phyloP scores from a whole-genome alignment of 2,888 invertebrate genomes.

The Penaeus monodon region DNA sequence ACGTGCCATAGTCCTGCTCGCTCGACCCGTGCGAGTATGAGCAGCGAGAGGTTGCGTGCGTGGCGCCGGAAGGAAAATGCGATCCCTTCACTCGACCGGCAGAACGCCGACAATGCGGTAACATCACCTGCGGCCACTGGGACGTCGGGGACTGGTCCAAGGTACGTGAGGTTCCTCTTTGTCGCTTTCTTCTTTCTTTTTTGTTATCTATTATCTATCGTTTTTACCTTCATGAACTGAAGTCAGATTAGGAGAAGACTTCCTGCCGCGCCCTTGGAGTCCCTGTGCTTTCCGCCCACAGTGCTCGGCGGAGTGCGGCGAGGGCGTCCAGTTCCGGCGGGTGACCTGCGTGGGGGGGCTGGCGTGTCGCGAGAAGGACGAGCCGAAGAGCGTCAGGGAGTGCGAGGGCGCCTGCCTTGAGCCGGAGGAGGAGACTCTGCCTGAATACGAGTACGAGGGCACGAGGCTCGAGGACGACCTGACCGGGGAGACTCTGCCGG shows the following conservation, averaged over 20 bases:
- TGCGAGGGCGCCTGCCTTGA: slow-evolving; percentile 41
- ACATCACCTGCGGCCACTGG: slow-evolving; percentile 69
- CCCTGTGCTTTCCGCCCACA: background rate
- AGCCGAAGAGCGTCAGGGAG: slow-evolving; percentile 48
- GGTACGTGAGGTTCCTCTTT: slow-evolving; percentile 66
- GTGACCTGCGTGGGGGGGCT: slow-evolving; percentile 51
- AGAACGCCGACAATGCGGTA: slow-evolving; percentile 68
- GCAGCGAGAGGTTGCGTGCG: slow-evolving; percentile 50
- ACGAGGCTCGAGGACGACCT: too few species aligned
- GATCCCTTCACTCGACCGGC: slow-evolving; percentile 66
- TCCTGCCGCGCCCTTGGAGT: too few species aligned
- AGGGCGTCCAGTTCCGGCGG: slow-evolving; percentile 49
- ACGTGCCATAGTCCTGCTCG: slow-evolving; percentile 32
- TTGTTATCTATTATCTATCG: too few species aligned
- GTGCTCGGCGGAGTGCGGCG: slow-evolving; percentile 50
- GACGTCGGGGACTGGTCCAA: slow-evolving; percentile 68
- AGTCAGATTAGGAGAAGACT: too few species aligned
- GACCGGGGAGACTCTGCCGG: too few species aligned
- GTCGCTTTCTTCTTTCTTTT: too few species aligned
- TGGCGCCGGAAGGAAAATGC: slow-evolving; percentile 39
- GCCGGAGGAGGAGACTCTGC: background rate
- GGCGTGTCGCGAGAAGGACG: slow-evolving; percentile 45
- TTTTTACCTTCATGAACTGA: too few species aligned
- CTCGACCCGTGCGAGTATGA: slow-evolving; percentile 63
- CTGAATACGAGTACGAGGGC: too few species aligned